Evolutionary conservation across 2,113 vertebrate genomes (phyloP).

Genomic region (Myotis davidii): DNA sequence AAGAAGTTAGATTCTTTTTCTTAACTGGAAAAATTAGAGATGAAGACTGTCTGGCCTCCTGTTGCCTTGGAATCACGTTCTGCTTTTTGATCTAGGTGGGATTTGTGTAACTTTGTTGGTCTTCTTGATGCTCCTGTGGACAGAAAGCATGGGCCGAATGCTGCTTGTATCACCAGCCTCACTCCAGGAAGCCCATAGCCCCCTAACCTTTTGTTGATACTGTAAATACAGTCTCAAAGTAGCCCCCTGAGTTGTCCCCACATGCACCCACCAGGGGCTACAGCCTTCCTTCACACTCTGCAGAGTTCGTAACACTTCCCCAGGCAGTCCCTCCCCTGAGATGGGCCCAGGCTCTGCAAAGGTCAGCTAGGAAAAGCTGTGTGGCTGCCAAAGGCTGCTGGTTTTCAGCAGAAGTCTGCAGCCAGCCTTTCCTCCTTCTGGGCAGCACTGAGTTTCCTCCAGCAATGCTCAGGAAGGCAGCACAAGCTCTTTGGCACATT

Average conservation of each 20-base stretch:
- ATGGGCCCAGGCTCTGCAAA: neutral
- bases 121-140: neutral
- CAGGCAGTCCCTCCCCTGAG: neutral
- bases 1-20: neutral
- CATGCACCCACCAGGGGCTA: accelerated
- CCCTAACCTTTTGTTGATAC: neutral
- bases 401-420: neutral
- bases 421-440: neutral
- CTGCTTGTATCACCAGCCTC: neutral
- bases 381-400: neutral
- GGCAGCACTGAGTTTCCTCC: neutral
- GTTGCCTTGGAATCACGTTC: no score
- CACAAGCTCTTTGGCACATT: neutral
- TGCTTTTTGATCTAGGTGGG: neutral
- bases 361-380: neutral
- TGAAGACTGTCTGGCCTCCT: neutral
- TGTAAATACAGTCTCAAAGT: neutral
- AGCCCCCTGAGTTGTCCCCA: neutral
- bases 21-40: neutral
- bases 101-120: neutral
- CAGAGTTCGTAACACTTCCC: neutral
- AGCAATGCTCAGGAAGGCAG: neutral
- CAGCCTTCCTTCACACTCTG: neutral
- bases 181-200: no score
- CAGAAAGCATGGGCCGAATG: neutral